A percentile compares a stretch with the other conserved stretches of the same genome.
Conservation (phyloP, 2,888 invertebrate genomes). For the Automeris io region DNA sequence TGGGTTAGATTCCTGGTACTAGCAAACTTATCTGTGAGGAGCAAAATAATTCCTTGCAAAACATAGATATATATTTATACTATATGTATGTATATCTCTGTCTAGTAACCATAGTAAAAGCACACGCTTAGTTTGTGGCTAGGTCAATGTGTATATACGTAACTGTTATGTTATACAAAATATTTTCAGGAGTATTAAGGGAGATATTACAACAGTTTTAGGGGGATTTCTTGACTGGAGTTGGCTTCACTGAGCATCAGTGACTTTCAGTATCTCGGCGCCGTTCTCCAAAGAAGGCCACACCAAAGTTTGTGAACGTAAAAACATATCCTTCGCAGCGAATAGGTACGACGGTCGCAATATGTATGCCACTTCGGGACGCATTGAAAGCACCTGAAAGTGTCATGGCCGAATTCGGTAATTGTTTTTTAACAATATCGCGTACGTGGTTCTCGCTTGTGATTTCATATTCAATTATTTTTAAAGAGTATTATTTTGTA, state of each 20-base stretch:
- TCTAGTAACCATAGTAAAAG: too few species aligned
- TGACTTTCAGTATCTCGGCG: constrained; percentile 13
- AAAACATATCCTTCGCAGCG: constrained; percentile 44
- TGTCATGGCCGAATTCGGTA: constrained; percentile 1
- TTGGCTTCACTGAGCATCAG: constrained; percentile 27
- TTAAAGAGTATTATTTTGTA: neutral
- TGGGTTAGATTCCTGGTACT: too few species aligned
- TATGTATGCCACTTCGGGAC: constrained; percentile 1
- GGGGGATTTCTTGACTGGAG: too few species aligned
- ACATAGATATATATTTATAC: too few species aligned
- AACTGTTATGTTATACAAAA: too few species aligned
- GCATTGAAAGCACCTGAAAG: constrained; percentile 1
- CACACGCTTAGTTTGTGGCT: too few species aligned
- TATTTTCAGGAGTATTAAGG: too few species aligned
- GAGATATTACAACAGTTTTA: too few species aligned
- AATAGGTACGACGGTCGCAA: constrained; percentile 12
- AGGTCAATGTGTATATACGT: too few species aligned
- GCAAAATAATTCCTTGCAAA: too few species aligned
- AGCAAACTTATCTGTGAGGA: too few species aligned
- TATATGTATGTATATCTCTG: too few species aligned
- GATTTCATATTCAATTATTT: neutral
- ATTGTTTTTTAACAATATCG: neutral
- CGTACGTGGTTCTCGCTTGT: neutral
- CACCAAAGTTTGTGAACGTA: constrained; percentile 33
- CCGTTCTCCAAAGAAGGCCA: constrained; percentile 38